These are phyloP conservation scores for Microctonus brassicae DNA, from an alignment of 2,888 invertebrate species.

Conservation along the genomic window DNA sequence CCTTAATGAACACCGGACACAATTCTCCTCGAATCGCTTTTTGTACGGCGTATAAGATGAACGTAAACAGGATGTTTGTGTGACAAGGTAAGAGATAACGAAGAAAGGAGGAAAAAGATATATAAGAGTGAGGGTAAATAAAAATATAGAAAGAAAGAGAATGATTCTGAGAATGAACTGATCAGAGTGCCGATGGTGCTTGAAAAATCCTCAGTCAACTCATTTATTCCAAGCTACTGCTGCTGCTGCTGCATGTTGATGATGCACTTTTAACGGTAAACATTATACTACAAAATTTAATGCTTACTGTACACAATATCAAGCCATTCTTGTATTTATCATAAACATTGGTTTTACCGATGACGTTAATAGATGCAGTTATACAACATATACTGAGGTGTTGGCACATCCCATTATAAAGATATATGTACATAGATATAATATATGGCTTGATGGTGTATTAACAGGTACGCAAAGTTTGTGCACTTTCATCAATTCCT, in stretches of 20 bases:
- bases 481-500: too few species aligned
- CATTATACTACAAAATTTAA: background rate
- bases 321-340: background rate
- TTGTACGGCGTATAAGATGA: background rate
- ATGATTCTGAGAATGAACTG: slow-evolving; percentile 17
- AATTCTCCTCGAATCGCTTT: slow-evolving; percentile 18
- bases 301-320: background rate
- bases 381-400: too few species aligned
- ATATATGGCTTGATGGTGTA: too few species aligned
- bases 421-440: too few species aligned
- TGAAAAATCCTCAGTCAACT: background rate
- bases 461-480: too few species aligned
- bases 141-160: background rate
- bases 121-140: background rate
- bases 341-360: background rate
- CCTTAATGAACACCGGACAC: slow-evolving; percentile 30
- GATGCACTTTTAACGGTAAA: background rate
- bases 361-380: background rate
- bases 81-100: slow-evolving; percentile 5
- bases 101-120: background rate
- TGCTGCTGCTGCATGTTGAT: background rate
- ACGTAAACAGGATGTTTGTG: slow-evolving; percentile 28
- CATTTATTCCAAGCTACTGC: background rate
- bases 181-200: slow-evolving; percentile 10
- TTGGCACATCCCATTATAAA: too few species aligned